phyloP scores from a whole-genome alignment of 2,888 invertebrate species.

The Pseudeuparius sepicola region DNA sequence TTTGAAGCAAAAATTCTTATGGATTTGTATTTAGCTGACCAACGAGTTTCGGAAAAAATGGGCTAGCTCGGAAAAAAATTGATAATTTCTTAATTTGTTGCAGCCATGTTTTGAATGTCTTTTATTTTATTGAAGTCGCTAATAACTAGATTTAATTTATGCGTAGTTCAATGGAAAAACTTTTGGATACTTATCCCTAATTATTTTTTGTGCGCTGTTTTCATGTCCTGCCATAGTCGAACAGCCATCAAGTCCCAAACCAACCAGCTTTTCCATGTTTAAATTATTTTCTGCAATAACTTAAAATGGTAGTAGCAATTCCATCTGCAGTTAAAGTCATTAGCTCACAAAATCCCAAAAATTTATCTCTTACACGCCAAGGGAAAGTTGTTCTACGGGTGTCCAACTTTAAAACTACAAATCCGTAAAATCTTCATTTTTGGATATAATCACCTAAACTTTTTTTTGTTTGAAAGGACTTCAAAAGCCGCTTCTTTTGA shows the following conservation, averaged over 20 bases:
- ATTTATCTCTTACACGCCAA: no score
- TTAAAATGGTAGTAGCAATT: no score
- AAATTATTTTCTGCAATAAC: no score
- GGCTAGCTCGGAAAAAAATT: slow-evolving; percentile 4
- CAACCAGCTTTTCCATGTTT: neutral
- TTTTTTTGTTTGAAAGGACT: no score
- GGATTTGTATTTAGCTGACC: slow-evolving; percentile 2
- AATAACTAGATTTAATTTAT: slow-evolving; percentile 1
- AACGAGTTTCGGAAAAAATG: neutral
- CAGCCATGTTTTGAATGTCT: slow-evolving; percentile 3
- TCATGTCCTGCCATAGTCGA: neutral
- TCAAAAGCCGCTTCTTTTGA: no score
- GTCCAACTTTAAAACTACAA: no score
- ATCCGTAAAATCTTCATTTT: no score
- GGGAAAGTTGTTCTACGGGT: no score
- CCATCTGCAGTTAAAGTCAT: no score
- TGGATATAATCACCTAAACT: no score
- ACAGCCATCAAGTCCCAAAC: slow-evolving; percentile 1
- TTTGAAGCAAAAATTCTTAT: neutral
- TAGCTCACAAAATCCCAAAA: no score
- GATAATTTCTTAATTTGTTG: slow-evolving; percentile 1
- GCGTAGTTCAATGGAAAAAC: slow-evolving; percentile 4
- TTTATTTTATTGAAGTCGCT: slow-evolving; percentile 4
- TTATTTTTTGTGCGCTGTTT: neutral
- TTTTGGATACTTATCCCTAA: no score